Evolutionary conservation across 1,140 invertebrate species (phyloP), one percentile per base, ranked within the genome.

Genomic region (Gerris buenoi): DNA sequence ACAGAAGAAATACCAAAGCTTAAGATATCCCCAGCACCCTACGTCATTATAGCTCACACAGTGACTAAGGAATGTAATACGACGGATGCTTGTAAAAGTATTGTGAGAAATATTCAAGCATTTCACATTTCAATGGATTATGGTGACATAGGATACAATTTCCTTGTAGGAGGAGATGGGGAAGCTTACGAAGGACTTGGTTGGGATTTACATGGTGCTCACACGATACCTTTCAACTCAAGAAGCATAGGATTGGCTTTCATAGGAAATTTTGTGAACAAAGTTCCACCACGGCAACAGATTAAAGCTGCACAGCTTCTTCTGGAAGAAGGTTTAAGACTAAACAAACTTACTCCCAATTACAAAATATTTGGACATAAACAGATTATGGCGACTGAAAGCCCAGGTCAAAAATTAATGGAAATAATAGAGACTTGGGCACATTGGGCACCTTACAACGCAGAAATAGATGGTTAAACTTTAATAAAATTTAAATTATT

Each of bases 341-440:
- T 68, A 26, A 72, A 72, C 1, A 74, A 74, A 66, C 84, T 89
- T 23, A 74, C 76, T 33, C 65, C 75, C 0, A 74, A 85, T 69
- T 90, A 88, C 71, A 85, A 81, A 58, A 73, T 90, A 14, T 69
- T 88, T 10, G 88, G 85, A 0, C 88, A 89, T 70, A 76, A 84
- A 58, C 88, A 90, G 77, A 81, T 86, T 0, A 76, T 79, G 0
- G 75, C 78, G 1, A 90, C 88, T 0, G 81, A 84, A 65, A 89
- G 88, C 73, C 88, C 88, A 0, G 88, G 88, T 0, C 76, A 83
- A 1, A 74, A 77, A 0, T 74, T 89, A 0, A 88, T 74, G 67
- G 70, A 80, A 0, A 82, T 85, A 67, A 84, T 90, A 26, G 75
- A 80, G 27, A 81, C 73, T 0, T 89, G 87, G 88, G 73, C 79